These are phyloP conservation scores for Stichodactyla mertensii DNA, from an alignment of 64 coral and sea anemone genomes.

Conservation along the genomic window DNA sequence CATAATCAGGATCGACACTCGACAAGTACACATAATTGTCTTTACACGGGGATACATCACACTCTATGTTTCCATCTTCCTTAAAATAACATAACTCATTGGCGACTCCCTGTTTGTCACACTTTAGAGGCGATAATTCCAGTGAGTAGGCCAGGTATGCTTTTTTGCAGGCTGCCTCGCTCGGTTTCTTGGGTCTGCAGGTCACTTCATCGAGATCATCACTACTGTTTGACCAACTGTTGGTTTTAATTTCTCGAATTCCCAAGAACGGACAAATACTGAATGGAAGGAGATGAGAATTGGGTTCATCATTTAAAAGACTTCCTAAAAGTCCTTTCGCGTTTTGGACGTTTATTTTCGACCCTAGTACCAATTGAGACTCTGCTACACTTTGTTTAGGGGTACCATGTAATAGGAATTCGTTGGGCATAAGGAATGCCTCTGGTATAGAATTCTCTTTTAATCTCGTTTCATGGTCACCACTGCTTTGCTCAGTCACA, in stretches of 20 bases:
- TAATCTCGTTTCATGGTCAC: background rate
- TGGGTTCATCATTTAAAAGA: constrained; percentile 10
- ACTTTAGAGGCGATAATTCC: constrained; percentile 16
- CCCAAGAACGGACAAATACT: constrained; percentile 21
- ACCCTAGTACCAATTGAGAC: background rate
- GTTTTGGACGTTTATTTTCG: background rate
- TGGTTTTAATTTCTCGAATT: background rate
- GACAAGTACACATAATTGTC: constrained; percentile 22
- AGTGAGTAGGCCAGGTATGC: constrained; percentile 29
- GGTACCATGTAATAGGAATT: background rate
- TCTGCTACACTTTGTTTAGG: background rate
- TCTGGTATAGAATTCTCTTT: background rate
- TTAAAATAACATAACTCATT: constrained; percentile 21
- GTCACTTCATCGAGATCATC: background rate
- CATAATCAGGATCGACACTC: constrained; percentile 34
- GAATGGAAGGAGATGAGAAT: constrained; percentile 10
- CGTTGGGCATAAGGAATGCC: background rate
- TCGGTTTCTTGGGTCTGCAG: constrained; percentile 15
- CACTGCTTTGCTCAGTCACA: background rate
- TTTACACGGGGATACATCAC: constrained; percentile 30
- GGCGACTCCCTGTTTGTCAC: background rate
- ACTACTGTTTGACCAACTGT: background rate
- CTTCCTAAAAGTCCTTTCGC: background rate
- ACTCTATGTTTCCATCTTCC: constrained; percentile 29
- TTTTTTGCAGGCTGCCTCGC: constrained; percentile 30